Evolutionary conservation across 2,797 vertebrate species (phyloP).

Genomic region (Sardinella longiceps): DNA sequence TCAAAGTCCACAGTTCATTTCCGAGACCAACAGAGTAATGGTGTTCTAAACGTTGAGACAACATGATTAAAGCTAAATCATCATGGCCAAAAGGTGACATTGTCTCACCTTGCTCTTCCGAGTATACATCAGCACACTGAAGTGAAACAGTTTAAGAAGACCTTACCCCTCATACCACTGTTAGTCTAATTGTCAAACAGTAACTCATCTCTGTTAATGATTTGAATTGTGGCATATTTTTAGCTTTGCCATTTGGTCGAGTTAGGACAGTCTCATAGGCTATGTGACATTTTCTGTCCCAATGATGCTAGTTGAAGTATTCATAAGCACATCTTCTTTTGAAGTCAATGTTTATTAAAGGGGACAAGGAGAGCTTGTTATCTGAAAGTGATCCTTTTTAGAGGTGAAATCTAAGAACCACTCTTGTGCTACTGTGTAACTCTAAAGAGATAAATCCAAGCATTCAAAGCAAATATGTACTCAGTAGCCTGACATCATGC

Average conservation of each 20-base stretch:
- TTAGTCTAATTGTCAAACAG: slow-evolving; percentile 36
- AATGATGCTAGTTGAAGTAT: neutral
- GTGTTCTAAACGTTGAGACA: slow-evolving; percentile 46
- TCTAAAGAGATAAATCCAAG: neutral
- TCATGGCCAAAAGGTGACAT: slow-evolving; percentile 32
- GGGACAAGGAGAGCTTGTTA: neutral
- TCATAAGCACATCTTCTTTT: neutral
- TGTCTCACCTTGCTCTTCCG: slow-evolving; percentile 5
- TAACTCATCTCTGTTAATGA: slow-evolving; percentile 39
- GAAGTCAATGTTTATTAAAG: neutral
- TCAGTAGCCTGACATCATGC: neutral
- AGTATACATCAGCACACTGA: slow-evolving; percentile 26
- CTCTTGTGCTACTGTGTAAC: neutral
- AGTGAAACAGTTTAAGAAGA: slow-evolving; percentile 41
- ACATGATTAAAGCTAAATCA: slow-evolving; percentile 37
- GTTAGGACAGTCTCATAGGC: neutral
- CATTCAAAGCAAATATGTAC: neutral
- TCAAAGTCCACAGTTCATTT: slow-evolving; percentile 48
- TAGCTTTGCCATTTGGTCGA: neutral
- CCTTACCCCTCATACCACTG: neutral
- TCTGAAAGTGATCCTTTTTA: neutral
- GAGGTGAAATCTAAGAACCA: neutral
- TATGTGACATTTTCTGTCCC: neutral
- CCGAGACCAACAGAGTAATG: slow-evolving; percentile 33
- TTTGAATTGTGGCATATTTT: neutral